Evolutionary conservation across 2,113 vertebrate species (phyloP).

Genomic region (Percopsis transmontana): DNA sequence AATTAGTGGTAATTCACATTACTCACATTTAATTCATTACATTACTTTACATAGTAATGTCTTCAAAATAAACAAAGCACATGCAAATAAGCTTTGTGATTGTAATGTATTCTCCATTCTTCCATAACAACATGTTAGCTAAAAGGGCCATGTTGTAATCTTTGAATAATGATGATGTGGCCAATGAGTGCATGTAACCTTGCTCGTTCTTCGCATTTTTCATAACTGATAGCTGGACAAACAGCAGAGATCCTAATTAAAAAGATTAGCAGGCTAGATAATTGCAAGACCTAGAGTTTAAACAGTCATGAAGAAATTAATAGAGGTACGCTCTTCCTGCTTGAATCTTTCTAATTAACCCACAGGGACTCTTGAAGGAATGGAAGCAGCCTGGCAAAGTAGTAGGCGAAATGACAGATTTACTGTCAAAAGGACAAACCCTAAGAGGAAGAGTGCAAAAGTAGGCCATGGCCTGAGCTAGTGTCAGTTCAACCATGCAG

Average conservation of each 20-base stretch:
- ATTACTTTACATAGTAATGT: too few species aligned
- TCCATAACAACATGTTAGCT: neutral
- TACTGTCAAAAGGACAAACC: neutral
- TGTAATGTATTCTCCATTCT: too few species aligned
- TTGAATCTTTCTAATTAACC: slow-evolving; percentile 12
- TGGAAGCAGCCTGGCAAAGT: neutral
- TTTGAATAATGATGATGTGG: neutral
- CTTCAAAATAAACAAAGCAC: too few species aligned
- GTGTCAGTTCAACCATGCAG: slow-evolving; percentile 61
- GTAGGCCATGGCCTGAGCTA: slow-evolving; percentile 53
- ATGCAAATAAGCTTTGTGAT: too few species aligned
- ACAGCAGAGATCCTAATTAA: slow-evolving; percentile 15
- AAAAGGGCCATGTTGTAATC: neutral
- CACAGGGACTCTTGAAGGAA: neutral
- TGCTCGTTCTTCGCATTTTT: slow-evolving; percentile 39
- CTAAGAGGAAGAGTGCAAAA: slow-evolving; percentile 47
- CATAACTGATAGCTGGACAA: neutral
- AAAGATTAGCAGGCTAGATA: slow-evolving; percentile 1
- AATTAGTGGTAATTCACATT: too few species aligned
- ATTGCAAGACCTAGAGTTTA: neutral
- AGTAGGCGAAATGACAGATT: neutral
- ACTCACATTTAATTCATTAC: too few species aligned
- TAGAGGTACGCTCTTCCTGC: neutral
- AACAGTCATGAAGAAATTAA: neutral
- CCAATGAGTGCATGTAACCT: slow-evolving; percentile 26